Evolutionary conservation across 2,113 vertebrate species (phyloP).

Genomic region (human): DNA sequence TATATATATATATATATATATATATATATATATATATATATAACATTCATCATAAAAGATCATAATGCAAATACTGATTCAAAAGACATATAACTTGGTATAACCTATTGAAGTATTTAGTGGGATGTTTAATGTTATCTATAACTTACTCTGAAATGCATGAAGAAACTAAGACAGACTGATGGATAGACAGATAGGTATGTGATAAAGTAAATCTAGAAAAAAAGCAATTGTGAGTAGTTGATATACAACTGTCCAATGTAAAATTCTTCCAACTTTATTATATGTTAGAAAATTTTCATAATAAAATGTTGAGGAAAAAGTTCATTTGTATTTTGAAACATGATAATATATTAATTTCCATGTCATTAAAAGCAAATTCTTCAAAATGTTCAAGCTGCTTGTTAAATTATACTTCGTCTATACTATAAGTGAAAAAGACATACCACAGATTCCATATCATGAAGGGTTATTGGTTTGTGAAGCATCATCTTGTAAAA

Average conservation of each 20-base stretch:
- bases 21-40: background rate
- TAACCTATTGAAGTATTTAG: background rate
- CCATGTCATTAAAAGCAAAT: background rate
- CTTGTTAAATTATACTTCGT: background rate
- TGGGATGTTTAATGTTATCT: background rate
- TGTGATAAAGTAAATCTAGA: background rate
- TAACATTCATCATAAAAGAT: background rate
- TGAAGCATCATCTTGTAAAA: conserved; percentile 99
- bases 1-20: too few relatives aligned
- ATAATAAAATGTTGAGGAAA: conserved; percentile 14
- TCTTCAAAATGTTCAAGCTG: background rate
- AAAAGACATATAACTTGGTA: background rate
- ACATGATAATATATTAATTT: conserved; percentile 2
- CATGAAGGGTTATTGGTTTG: conserved; percentile 94
- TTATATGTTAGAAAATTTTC: background rate
- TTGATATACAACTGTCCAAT: background rate
- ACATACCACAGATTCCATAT: conserved; percentile 99
- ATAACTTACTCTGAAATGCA: background rate
- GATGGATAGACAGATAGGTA: background rate
- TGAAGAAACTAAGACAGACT: background rate
- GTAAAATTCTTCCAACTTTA: background rate
- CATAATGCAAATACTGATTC: background rate
- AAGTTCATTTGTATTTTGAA: background rate
- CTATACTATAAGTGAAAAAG: background rate
- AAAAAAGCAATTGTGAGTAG: background rate